phyloP scores from a whole-genome alignment of 2,888 invertebrate genomes.

The Ectemnius continuus region DNA sequence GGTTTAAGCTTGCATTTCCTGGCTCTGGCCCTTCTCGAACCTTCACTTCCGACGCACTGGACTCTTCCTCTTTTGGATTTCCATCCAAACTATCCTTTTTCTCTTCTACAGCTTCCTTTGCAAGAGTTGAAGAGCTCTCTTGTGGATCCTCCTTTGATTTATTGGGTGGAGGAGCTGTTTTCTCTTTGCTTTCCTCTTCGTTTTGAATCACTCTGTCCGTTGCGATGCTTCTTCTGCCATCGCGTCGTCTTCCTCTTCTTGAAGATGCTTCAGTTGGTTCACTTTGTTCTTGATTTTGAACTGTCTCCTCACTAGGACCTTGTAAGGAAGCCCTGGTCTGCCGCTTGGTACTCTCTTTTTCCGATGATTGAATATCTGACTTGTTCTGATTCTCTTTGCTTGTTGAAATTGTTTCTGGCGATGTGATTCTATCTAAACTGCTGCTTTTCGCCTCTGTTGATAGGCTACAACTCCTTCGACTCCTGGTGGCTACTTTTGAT shows the following conservation, averaged over 20 bases:
- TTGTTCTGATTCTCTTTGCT: constrained; percentile 9
- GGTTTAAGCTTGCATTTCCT: constrained; percentile 30
- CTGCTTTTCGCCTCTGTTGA: constrained; percentile 9
- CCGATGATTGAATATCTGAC: neutral
- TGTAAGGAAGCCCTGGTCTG: constrained; percentile 45
- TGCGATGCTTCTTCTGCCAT: constrained; percentile 17
- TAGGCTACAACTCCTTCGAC: constrained; percentile 28
- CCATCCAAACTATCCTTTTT: constrained; percentile 2
- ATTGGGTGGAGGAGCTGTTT: neutral
- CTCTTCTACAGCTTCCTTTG: constrained; percentile 8
- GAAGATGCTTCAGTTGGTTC: constrained; percentile 7
- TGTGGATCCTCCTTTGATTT: neutral
- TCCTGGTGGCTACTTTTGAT: constrained; percentile 4
- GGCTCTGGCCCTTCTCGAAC: neutral
- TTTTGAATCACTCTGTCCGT: neutral
- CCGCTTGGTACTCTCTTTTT: constrained; percentile 13
- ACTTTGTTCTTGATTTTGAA: too few relatives aligned
- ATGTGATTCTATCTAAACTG: neutral
- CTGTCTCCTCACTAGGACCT: constrained; percentile 25
- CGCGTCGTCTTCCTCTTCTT: constrained; percentile 59
- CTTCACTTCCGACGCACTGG: neutral
- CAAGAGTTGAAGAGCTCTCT: neutral
- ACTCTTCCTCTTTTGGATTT: constrained; percentile 17
- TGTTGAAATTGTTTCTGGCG: neutral
- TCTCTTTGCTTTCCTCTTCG: constrained; percentile 9